A percentile compares a stretch with the other conserved stretches of the same genome.
These are phyloP conservation scores for Euwallacea similis DNA, from an alignment of 1,140 invertebrate genomes.

Conservation along the genomic window DNA sequence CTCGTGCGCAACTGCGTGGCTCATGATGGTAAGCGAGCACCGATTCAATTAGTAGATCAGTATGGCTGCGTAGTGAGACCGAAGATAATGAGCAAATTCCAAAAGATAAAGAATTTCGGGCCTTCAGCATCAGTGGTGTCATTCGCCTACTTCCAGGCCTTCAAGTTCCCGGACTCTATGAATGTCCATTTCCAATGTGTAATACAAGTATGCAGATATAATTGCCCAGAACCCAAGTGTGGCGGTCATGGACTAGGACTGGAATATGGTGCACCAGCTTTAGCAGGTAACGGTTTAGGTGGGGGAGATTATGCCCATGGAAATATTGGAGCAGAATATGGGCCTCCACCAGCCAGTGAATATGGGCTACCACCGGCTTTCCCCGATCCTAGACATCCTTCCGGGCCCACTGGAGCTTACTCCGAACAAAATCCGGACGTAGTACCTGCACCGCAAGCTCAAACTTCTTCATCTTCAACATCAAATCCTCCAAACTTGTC, in stretches of 20 bases:
- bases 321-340: constrained; percentile 69
- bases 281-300: constrained; percentile 60
- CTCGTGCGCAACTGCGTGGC: constrained; percentile 91
- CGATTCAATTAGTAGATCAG: constrained; percentile 90
- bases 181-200: constrained; percentile 97
- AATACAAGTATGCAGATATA: constrained; percentile 91
- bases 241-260: constrained; percentile 66
- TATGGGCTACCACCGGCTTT: constrained; percentile 76
- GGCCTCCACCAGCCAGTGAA: constrained; percentile 65
- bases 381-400: constrained; percentile 80
- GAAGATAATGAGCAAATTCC: constrained; percentile 94
- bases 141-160: constrained; percentile 95
- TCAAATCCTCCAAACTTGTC: constrained; percentile 65
- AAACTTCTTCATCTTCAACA: constrained; percentile 67
- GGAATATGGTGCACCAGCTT: constrained; percentile 66
- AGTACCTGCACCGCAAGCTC: constrained; percentile 76
- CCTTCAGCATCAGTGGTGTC: constrained; percentile 90
- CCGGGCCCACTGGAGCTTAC: constrained; percentile 77
- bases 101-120: constrained; percentile 95
- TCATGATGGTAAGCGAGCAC: constrained; percentile 88
- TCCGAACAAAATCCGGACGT: constrained; percentile 78
- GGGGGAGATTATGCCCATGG: constrained; percentile 68
- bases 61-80: constrained; percentile 89
- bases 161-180: constrained; percentile 97
- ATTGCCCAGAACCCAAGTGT: constrained; percentile 90